These are phyloP conservation scores for Drosophila arizonae DNA, from an alignment of 1,140 invertebrate species.

Conservation along the genomic window DNA sequence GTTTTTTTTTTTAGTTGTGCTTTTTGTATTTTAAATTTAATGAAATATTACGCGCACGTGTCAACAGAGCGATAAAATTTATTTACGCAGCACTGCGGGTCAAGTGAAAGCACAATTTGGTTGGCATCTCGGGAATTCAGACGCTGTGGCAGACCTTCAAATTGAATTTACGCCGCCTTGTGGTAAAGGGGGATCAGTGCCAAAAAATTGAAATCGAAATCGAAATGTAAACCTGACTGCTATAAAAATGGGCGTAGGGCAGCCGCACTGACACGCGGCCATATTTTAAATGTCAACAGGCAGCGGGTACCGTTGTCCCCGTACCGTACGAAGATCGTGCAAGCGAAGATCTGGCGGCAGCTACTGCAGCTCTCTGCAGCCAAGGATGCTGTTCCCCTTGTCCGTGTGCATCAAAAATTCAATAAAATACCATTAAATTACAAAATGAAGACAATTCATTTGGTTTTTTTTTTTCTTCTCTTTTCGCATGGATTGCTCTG, in stretches of 20 bases:
- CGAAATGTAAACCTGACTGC: constrained; percentile 74
- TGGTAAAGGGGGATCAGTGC: constrained; percentile 31
- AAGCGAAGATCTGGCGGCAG: constrained; percentile 21
- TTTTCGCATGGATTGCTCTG: constrained; percentile 16
- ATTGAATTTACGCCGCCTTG: constrained; percentile 72
- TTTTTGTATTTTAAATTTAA: constrained; percentile 56
- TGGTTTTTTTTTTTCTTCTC: constrained; percentile 38
- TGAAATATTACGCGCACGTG: constrained; percentile 81
- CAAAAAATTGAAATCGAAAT: constrained; percentile 72
- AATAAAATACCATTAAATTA: constrained; percentile 82
- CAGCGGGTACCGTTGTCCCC: constrained; percentile 19
- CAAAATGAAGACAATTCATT: constrained; percentile 82
- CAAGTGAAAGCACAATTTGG: constrained; percentile 80
- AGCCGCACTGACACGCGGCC: constrained; percentile 77
- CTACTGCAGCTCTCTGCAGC: constrained; percentile 20
- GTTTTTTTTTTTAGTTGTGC: constrained; percentile 21
- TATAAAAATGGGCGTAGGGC: constrained; percentile 82
- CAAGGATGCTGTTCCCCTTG: constrained; percentile 66
- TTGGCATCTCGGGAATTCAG: constrained; percentile 43
- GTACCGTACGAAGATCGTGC: not conserved
- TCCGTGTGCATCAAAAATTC: constrained; percentile 74
- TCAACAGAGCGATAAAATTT: constrained; percentile 78
- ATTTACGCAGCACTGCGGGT: constrained; percentile 78
- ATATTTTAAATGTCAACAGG: constrained; percentile 82
- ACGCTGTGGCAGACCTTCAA: constrained; percentile 64